Evolutionary conservation across 1,140 invertebrate genomes (phyloP), one percentile per base, ranked within the genome.

Genomic region (Oreohelix idahoensis): DNA sequence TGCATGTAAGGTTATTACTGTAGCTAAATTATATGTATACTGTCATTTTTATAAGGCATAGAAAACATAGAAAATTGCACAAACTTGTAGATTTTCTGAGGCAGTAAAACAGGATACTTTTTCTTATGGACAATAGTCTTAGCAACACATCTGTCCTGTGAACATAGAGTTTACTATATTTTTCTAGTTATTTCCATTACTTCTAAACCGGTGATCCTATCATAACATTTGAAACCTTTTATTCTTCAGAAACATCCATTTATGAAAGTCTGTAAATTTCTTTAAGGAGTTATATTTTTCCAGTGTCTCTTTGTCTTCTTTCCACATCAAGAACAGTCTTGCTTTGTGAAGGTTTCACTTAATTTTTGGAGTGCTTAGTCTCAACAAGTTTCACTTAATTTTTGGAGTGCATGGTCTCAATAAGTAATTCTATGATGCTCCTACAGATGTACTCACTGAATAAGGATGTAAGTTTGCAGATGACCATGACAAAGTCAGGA

Each of bases 401-500:
- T 49, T 49, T 49, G 10, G 4, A 20, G 20, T 58, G 26, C 53
- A 2, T 10, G 15, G 17, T 58, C 15, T 2, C 53, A 58, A 58
- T 20, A 58, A 58, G 20, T 23, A n/a, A n/a, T n/a, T n/a, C n/a
- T n/a, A n/a, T 49, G 45, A 49, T 10, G 8, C 8, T 49, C 45
- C n/a, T n/a, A n/a, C n/a, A 23, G 15, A 23, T 58, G 26, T 58
- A 89, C 86, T 87, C 85, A 90, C 89, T 76, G 80, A 82, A 90
- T 84, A 90, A 87, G 15, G 85, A 36, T 49, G 85, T 87, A 23
- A 90, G 66, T 80, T 88, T 89, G 75, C 86, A 86, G 17, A 89
- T 84, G 69, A 88, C 83, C n/a, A 89, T 84, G 35, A 90, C 76
- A 78, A 90, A 90, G 73, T 89, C 88, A 39, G 84, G 42, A 39